Percentiles rank a stretch among this genome's conserved stretches.
Conservation (phyloP, 2,888 invertebrate species). For the Lymantria monacha region DNA sequence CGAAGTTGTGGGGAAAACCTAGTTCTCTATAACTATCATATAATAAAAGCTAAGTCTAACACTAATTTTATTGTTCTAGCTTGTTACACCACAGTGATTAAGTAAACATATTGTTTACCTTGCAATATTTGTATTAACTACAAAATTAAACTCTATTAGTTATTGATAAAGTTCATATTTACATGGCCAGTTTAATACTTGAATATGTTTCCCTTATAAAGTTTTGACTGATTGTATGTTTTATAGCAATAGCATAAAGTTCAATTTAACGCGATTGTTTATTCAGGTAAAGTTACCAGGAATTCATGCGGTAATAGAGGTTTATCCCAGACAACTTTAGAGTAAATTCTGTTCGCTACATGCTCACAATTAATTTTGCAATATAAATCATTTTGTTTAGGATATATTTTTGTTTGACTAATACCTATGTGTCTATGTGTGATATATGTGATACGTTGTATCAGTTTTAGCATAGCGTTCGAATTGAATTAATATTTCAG, state of each 20-base stretch:
- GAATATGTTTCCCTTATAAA: neutral
- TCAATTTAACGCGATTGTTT: slow-evolving; percentile 7
- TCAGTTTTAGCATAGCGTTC: too few species aligned
- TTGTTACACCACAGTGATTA: too few species aligned
- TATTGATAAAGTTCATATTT: neutral
- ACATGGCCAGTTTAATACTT: neutral
- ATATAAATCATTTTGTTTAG: slow-evolving; percentile 5
- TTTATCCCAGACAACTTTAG: slow-evolving; percentile 25
- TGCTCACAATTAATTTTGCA: slow-evolving; percentile 11
- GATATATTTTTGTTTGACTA: slow-evolving; percentile 6
- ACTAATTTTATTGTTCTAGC: too few species aligned
- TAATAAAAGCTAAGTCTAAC: too few species aligned
- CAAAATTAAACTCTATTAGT: neutral
- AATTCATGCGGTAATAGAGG: slow-evolving; percentile 23
- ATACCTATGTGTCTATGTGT: neutral
- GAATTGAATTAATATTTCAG: too few species aligned
- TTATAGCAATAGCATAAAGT: slow-evolving; percentile 7
- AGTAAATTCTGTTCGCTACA: slow-evolving; percentile 9
- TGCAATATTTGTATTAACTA: too few species aligned
- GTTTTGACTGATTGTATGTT: neutral
- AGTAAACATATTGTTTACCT: too few species aligned
- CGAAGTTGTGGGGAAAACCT: too few species aligned
- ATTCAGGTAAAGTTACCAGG: slow-evolving; percentile 14
- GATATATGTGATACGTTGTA: too few species aligned
- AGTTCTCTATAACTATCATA: too few species aligned